Base-by-base conservation (phyloP, 2,797 vertebrate genomes). In the Cetoscarus ocellatus region DNA sequence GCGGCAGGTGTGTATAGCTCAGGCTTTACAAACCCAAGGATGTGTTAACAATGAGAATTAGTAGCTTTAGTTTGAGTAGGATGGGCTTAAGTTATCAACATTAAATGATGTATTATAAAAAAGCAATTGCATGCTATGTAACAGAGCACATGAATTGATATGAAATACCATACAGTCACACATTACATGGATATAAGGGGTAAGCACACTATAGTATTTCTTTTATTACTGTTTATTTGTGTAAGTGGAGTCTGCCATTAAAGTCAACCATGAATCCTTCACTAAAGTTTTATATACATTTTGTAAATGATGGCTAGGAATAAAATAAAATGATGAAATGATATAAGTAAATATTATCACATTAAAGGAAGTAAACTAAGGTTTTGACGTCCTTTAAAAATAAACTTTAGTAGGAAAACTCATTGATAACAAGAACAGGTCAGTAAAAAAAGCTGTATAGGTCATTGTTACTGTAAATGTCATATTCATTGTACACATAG, bases 11-110 rank as follows among this genome's bases (percentile, higher is more conserved):
- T 56, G 36, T 58, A 38, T 49, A 64, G 50, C 36, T 75, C 63
- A 73, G 80, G 70, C 69, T 70, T 80, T 70, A 74, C 61, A 55
- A 62, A 61, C 50, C 14, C 27, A 40, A 12, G 39, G n/a, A 15
- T 50, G 17, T 48, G 38, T 40, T 34, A 15, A 27, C 13, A 39
- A 19, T 42, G 9, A 47, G 49, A 6, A 80, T 72, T 45, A 64
- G 27, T 56, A 39, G 49, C 19, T 49, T 19, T 7, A 27, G 2
- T 27, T 3, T 11, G 10, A 50, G 6, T 19, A 27, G 49, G 8
- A 50, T 18, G 18, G 18, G 17, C 44, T 67, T 49, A 11, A 27
- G 18, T 19, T 68, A 35, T 27, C 53, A 3, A 42, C 34, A 57
- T 10, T 19, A 57, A 44, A 8, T 34, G 13, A 64, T 60, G 19